Evolutionary conservation across 2,888 invertebrate genomes (phyloP), one percentile per base, ranked within the genome.

Genomic region (Scaptomyza flava): DNA sequence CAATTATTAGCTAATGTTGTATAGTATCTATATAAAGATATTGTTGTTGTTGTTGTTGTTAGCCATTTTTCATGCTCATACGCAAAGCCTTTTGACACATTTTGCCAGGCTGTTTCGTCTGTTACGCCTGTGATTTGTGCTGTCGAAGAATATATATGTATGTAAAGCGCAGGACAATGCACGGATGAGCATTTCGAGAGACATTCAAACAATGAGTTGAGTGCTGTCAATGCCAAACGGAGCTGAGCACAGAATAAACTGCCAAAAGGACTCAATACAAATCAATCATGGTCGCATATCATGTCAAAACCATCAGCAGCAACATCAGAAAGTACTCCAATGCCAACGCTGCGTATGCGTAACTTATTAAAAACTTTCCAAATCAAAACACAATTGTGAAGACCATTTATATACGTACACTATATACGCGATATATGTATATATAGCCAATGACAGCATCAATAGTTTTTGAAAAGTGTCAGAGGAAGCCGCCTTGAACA

Each of bases 401-500:
- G 36, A 31, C 30, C 27, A 34, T 17, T 17, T 1, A 17, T 17
- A 17, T 17, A 7, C 17, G n/a, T 23, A 38, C 36, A 4, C 34
- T 27, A 14, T 20, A 38, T 42, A 4, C 34, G n/a, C n/a, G n/a
- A 8, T 23, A 33, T 11, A 34, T 34, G 1, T 30, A 17, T 66
- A 53, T 64, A 68, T 60, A 56, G 81, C 73, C 84, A 84, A 80
- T 80, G 82, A 82, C 80, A 80, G 74, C 82, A 79, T 84, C 82
- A 84, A 83, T 83, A 83, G 84, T 83, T 82, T 82, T 79, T 74
- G 79, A 79, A 83, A 83, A 84, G 82, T 84, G 82, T 80, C 82
- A 80, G 80, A 77, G 80, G 84, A 83, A 84, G 74, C 77, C 72
- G 80, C 77, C 77, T 80, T 72, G 80, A 84, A 83, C 82, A 84